These are phyloP conservation scores for Chloroceryle inda DNA, from an alignment of 2,797 vertebrate genomes.

Conservation along the genomic window DNA sequence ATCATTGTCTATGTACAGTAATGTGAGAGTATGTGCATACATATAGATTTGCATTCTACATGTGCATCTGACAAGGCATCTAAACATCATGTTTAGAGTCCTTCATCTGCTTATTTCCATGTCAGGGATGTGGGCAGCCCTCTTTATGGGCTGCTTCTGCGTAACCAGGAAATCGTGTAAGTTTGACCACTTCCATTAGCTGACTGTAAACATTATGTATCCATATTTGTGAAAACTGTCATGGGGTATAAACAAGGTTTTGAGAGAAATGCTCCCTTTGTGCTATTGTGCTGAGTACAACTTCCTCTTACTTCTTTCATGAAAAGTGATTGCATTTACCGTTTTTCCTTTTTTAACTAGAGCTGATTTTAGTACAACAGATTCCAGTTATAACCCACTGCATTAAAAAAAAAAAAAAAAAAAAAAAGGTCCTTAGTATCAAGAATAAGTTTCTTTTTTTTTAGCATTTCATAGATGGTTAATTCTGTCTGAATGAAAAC, in stretches of 20 bases:
- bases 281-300: neutral
- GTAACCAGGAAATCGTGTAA: neutral
- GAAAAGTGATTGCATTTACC: neutral
- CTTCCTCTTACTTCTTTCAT: neutral
- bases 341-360: neutral
- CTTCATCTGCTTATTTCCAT: neutral
- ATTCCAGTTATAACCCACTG: neutral
- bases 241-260: neutral
- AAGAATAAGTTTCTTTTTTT: neutral
- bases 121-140: neutral
- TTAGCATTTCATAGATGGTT: neutral
- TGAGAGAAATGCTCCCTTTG: neutral
- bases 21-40: rapidly evolving
- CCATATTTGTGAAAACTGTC: neutral
- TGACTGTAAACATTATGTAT: neutral
- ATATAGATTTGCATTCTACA: neutral
- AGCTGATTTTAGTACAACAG: neutral
- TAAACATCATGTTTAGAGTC: neutral
- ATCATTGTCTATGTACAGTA: neutral
- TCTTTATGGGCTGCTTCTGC: neutral
- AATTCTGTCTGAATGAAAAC: neutral
- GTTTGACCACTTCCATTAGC: neutral
- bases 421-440: neutral
- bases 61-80: rapidly evolving
- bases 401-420: neutral